These are phyloP conservation scores for Poeciliopsis prolifica DNA, from an alignment of 2,113 vertebrate genomes.

Conservation along the genomic window DNA sequence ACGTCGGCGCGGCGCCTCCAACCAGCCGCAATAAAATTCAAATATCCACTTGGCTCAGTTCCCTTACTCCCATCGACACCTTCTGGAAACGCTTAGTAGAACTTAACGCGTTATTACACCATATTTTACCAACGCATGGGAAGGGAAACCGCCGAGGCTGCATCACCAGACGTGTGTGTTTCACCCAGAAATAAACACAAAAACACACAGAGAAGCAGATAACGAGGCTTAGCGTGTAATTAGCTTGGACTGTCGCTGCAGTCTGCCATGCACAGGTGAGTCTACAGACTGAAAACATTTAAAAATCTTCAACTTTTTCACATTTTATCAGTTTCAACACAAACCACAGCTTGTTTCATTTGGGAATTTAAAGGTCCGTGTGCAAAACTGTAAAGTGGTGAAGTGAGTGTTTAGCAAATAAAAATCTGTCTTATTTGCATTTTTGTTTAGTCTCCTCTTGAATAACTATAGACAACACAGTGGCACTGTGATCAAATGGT, in stretches of 20 bases:
- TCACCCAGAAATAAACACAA: not conserved
- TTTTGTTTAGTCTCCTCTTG: too few relatives aligned
- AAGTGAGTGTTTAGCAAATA: too few relatives aligned
- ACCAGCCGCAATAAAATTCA: constrained; percentile 39
- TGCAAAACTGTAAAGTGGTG: too few relatives aligned
- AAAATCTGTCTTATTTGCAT: too few relatives aligned
- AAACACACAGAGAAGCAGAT: not conserved
- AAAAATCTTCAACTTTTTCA: not conserved
- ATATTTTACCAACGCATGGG: constrained; percentile 17
- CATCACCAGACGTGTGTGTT: constrained; percentile 5
- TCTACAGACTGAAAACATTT: not conserved
- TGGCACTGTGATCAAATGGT: too few relatives aligned
- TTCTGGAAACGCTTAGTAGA: constrained; percentile 23
- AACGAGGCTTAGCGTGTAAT: not conserved
- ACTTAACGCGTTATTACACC: constrained; percentile 39
- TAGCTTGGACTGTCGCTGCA: not conserved
- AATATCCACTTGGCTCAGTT: constrained; percentile 38
- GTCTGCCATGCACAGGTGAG: not conserved
- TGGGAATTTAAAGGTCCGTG: too few relatives aligned
- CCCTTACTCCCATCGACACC: constrained; percentile 24
- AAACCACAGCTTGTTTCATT: too few relatives aligned
- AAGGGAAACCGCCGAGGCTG: constrained; percentile 18
- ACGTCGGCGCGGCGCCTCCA: constrained; percentile 33
- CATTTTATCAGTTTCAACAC: not conserved
- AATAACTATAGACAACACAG: too few relatives aligned